Percentiles rank a stretch among this genome's conserved stretches.
Conservation (phyloP, 2,888 invertebrate species). For the Cantharis rustica region DNA sequence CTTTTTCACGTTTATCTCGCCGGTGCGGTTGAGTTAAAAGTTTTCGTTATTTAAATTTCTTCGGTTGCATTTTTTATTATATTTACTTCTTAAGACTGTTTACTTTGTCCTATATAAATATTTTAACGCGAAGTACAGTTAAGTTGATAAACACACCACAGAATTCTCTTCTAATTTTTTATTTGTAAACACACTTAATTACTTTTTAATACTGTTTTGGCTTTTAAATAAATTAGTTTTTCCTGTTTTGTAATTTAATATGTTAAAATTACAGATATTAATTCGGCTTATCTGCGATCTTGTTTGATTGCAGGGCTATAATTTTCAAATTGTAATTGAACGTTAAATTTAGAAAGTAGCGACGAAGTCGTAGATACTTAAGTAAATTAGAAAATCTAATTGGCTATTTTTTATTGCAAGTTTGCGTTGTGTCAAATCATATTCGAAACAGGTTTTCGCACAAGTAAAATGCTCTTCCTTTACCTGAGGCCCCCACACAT, state of each 20-base stretch:
- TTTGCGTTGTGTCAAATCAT: not conserved
- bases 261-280: not conserved
- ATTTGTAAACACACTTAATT: not conserved
- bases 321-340: not conserved
- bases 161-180: not conserved
- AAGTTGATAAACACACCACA: not conserved
- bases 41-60: not conserved
- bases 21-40: not conserved
- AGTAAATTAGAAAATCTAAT: not conserved
- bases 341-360: not conserved
- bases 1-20: not conserved
- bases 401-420: not conserved
- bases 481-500: constrained; percentile 35
- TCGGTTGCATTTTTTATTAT: not conserved
- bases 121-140: not conserved
- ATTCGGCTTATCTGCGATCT: not conserved
- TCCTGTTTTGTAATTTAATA: not conserved
- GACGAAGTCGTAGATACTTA: not conserved
- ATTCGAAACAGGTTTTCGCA: not conserved
- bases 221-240: not conserved
- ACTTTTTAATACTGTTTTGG: not conserved
- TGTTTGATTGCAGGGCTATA: not conserved
- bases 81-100: not conserved
- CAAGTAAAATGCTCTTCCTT: constrained; percentile 22
- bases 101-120: not conserved